A percentile compares a stretch with the other conserved stretches of the same genome.
Conservation (phyloP, 2,113 vertebrate species). For the Strix uralensis region DNA sequence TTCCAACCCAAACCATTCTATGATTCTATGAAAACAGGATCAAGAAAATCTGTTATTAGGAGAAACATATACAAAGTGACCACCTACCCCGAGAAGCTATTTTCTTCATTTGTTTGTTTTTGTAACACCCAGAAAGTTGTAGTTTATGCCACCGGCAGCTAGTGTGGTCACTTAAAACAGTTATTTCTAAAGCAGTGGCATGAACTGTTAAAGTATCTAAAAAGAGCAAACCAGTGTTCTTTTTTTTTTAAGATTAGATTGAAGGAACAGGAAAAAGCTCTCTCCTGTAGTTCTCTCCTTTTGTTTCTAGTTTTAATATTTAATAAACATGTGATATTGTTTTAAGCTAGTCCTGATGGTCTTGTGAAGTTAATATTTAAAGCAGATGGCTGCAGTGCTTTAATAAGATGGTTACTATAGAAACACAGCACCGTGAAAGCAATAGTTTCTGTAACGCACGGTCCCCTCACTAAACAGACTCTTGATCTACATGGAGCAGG, state of each 20-base stretch:
- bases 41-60: not conserved
- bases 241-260: not conserved
- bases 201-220: not conserved
- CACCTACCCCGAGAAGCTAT: not conserved
- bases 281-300: conserved; percentile 13
- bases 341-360: conserved; percentile 63
- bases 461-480: conserved; percentile 69
- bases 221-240: not conserved
- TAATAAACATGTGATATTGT: conserved; percentile 75
- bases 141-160: not conserved
- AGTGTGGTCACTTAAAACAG: not conserved
- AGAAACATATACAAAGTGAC: not conserved
- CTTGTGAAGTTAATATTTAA: conserved; percentile 82
- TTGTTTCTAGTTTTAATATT: conserved; percentile 76
- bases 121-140: not conserved
- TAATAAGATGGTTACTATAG: conserved; percentile 84
- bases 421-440: conserved; percentile 78
- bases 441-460: conserved; percentile 76
- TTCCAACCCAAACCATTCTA: too few species aligned
- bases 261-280: not conserved
- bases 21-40: not conserved
- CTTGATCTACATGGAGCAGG: conserved; percentile 66
- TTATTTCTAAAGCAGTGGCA: not conserved
- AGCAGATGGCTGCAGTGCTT: conserved; percentile 83
- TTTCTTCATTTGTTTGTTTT: not conserved